A percentile compares a stretch with the other conserved stretches of the same genome.
Evolutionary conservation across 1,140 invertebrate species (phyloP).

Genomic region (Drosophila sulfurigaster): DNA sequence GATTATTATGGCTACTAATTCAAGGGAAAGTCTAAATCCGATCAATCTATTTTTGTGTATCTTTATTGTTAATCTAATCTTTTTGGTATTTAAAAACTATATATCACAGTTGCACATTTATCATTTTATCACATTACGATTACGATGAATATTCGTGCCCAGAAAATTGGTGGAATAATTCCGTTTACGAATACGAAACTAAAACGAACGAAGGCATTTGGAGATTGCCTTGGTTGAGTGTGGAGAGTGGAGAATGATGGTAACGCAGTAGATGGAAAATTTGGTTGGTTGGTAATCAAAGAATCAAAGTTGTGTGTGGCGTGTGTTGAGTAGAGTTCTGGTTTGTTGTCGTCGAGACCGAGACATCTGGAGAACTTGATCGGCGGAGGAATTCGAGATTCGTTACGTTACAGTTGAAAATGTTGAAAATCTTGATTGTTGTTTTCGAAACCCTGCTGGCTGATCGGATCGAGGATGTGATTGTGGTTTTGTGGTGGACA

Average conservation of each 20-base stretch:
- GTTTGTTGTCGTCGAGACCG: slow-evolving; percentile 41
- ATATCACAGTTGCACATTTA: slow-evolving; percentile 20
- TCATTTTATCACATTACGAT: slow-evolving; percentile 22
- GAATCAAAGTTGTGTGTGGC: slow-evolving; percentile 17
- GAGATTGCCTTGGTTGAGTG: background rate
- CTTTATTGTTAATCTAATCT: slow-evolving; percentile 6
- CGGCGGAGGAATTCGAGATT: slow-evolving; percentile 36
- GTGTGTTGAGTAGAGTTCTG: slow-evolving; percentile 4
- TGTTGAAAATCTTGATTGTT: slow-evolving; percentile 27
- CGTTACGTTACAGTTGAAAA: slow-evolving; percentile 59
- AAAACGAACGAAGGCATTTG: background rate
- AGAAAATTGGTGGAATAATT: background rate
- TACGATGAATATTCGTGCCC: background rate
- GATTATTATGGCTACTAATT: background rate
- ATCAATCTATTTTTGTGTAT: background rate
- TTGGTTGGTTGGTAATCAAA: slow-evolving; percentile 4
- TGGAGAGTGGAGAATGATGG: slow-evolving; percentile 1
- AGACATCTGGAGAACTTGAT: slow-evolving; percentile 47
- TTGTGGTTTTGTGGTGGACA: slow-evolving; percentile 60
- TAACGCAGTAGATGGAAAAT: slow-evolving; percentile 11
- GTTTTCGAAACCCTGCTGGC: slow-evolving; percentile 49
- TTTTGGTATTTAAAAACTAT: slow-evolving; percentile 8
- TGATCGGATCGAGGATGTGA: slow-evolving; percentile 38
- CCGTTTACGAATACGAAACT: background rate
- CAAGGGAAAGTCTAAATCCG: background rate